Percentiles rank a stretch among this genome's conserved stretches.
Conservation (phyloP, 2,113 vertebrate species). For the Dryoscopus gambensis region DNA sequence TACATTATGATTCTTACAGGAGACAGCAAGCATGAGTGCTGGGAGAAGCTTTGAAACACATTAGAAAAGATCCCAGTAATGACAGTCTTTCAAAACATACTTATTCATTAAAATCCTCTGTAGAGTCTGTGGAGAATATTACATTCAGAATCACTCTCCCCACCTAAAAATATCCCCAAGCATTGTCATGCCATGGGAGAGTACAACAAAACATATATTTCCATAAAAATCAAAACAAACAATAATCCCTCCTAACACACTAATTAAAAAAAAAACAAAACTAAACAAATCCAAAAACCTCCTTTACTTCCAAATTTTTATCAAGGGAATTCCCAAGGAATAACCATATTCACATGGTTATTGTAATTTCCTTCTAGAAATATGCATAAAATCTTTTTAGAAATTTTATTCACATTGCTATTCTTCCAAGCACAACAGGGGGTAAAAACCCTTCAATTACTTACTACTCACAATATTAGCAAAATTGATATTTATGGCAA, state of each 20-base stretch:
- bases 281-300: not conserved
- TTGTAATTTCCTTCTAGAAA: not conserved
- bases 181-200: not conserved
- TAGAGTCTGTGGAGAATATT: not conserved
- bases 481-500: slow-evolving; percentile 39
- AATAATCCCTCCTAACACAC: not conserved
- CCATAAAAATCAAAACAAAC: not conserved
- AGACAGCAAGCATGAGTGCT: not conserved
- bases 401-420: not conserved
- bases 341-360: not conserved
- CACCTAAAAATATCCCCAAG: not conserved
- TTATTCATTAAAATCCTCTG: not conserved
- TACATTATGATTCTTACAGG: not conserved
- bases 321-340: no score
- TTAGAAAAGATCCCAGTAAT: not conserved
- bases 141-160: not conserved
- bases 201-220: not conserved
- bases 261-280: not conserved
- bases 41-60: not conserved
- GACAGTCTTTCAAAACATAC: not conserved
- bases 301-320: not conserved
- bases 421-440: not conserved
- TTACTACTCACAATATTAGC: slow-evolving; percentile 5
- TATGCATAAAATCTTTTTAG: not conserved
- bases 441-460: not conserved